These are phyloP conservation scores for Antrozous pallidus DNA, from an alignment of 2,797 vertebrate genomes.

Conservation along the genomic window DNA sequence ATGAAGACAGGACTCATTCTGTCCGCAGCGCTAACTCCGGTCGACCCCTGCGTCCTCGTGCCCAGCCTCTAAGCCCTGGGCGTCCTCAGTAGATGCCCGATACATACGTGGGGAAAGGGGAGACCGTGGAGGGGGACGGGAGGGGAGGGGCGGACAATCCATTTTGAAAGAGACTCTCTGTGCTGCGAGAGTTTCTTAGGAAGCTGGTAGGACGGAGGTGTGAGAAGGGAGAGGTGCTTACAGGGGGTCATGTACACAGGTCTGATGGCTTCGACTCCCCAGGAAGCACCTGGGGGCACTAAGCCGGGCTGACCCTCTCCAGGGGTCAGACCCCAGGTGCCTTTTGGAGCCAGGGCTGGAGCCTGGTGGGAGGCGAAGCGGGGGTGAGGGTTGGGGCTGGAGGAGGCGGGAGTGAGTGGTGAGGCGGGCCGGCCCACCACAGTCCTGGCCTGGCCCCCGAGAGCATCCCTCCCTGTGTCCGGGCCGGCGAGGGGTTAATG, in stretches of 20 bases:
- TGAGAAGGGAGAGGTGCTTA: background rate
- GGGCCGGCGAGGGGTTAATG: conserved; percentile 67
- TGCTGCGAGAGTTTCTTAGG: background rate
- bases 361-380: background rate
- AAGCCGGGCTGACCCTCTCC: background rate
- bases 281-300: background rate
- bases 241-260: background rate
- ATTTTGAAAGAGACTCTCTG: background rate
- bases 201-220: background rate
- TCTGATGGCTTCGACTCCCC: background rate
- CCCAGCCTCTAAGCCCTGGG: background rate
- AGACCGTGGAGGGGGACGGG: background rate
- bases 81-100: background rate
- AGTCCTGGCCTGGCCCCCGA: conserved; percentile 57
- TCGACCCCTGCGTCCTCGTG: background rate
- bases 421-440: background rate
- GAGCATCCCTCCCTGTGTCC: conserved; percentile 54
- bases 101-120: background rate
- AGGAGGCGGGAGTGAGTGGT: conserved; percentile 40
- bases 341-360: background rate
- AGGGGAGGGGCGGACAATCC: background rate
- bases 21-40: background rate
- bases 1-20: background rate
- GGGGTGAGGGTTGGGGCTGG: background rate
- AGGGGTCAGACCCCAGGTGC: background rate